Evolutionary conservation across 2,797 vertebrate species (phyloP).

Genomic region (Lagodon rhomboides): DNA sequence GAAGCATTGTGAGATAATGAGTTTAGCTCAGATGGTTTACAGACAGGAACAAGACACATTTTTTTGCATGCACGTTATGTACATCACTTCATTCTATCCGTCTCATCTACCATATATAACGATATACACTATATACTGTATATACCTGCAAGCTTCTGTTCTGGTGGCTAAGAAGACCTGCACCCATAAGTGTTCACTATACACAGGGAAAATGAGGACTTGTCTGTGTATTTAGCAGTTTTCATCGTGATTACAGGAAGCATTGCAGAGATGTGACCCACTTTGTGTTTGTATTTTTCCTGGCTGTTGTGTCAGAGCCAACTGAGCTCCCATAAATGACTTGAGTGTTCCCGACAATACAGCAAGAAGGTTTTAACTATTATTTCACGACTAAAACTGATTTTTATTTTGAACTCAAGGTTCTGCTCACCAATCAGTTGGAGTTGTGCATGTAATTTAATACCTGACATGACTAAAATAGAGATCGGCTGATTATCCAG

Average conservation of each 20-base stretch:
- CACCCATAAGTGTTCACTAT: background rate
- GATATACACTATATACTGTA: too few species aligned
- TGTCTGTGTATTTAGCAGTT: background rate
- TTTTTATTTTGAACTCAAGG: background rate
- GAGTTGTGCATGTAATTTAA: background rate
- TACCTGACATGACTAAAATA: background rate
- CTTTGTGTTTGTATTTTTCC: slow-evolving; percentile 14
- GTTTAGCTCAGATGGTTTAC: slow-evolving; percentile 25
- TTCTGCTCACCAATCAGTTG: background rate
- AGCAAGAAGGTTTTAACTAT: background rate
- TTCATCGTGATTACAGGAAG: slow-evolving; percentile 9
- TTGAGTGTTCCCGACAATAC: background rate
- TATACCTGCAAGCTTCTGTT: background rate
- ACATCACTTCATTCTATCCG: slow-evolving; percentile 1
- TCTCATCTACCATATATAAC: background rate
- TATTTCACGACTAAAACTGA: background rate
- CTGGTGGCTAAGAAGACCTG: background rate
- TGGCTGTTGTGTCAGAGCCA: slow-evolving; percentile 5
- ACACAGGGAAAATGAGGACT: background rate
- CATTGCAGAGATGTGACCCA: slow-evolving; percentile 7
- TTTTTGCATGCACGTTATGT: slow-evolving; percentile 6
- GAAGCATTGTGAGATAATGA: slow-evolving; percentile 53
- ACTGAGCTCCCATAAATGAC: background rate
- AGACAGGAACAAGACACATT: background rate
- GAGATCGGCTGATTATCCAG: too few species aligned